A percentile compares a stretch with the other conserved stretches of the same genome.
These are phyloP conservation scores for Andrena haemorrhoa DNA, from an alignment of 2,888 invertebrate genomes.

Conservation along the genomic window DNA sequence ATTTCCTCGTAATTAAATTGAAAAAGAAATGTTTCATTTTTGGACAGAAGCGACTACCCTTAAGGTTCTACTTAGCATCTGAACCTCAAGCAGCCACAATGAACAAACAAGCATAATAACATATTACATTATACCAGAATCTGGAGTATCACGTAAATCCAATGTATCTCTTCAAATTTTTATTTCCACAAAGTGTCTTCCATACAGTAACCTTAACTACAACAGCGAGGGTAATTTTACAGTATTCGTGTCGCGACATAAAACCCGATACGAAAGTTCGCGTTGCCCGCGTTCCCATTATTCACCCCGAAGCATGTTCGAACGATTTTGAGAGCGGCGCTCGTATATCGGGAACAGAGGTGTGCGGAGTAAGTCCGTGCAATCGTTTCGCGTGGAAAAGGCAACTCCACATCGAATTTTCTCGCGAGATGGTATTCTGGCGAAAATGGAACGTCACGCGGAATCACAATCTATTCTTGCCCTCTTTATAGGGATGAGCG, in stretches of 20 bases:
- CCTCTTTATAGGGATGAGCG: constrained; percentile 78
- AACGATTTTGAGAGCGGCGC: not conserved
- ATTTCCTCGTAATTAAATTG: too few relatives aligned
- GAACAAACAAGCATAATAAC: too few relatives aligned
- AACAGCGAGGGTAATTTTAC: not conserved
- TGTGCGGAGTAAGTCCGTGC: not conserved
- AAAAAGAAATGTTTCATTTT: too few relatives aligned
- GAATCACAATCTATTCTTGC: constrained; percentile 64
- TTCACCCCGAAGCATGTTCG: not conserved
- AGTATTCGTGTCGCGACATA: not conserved
- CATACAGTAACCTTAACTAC: not conserved
- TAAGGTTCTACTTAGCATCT: too few relatives aligned
- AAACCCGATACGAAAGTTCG: not conserved
- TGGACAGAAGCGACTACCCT: too few relatives aligned
- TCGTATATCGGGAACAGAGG: not conserved
- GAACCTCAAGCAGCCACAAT: too few relatives aligned
- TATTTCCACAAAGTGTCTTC: too few relatives aligned
- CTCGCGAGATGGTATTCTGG: not conserved
- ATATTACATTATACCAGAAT: too few relatives aligned
- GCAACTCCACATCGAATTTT: not conserved
- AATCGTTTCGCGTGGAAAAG: not conserved
- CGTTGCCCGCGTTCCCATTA: not conserved
- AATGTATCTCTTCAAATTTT: not conserved
- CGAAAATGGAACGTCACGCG: not conserved
- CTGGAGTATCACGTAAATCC: too few relatives aligned